These are phyloP conservation scores for Papilio demoleus DNA, from an alignment of 2,888 invertebrate genomes.

Conservation along the genomic window DNA sequence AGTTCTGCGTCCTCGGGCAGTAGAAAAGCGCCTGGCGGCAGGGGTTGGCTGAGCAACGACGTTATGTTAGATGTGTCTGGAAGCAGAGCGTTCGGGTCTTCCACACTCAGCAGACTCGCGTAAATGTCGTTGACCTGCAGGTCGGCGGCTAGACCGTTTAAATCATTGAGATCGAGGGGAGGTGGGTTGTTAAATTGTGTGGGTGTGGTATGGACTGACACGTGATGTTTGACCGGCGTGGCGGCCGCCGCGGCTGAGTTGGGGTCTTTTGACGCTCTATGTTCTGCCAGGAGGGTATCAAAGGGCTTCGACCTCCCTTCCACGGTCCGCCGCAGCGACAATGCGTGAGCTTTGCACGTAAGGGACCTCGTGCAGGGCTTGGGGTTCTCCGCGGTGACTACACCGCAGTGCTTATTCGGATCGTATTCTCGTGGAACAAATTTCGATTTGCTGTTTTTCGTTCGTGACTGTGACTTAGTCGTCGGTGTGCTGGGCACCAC, in stretches of 20 bases:
- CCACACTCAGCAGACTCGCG: conserved; percentile 67
- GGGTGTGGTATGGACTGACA: conserved; percentile 46
- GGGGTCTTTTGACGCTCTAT: conserved; percentile 86
- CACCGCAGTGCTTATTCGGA: conserved; percentile 93
- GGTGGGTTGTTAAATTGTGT: conserved; percentile 60
- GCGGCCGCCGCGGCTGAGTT: conserved; percentile 49
- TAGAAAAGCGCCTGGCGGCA: conserved; percentile 61
- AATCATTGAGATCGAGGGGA: conserved; percentile 69
- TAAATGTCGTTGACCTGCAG: conserved; percentile 76
- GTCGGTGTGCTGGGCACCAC: conserved; percentile 57
- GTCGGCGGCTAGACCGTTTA: conserved; percentile 69
- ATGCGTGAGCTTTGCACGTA: conserved; percentile 87
- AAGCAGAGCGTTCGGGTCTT: conserved; percentile 65
- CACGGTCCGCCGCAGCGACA: conserved; percentile 88
- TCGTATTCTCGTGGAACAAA: conserved; percentile 88
- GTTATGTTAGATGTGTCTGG: conserved; percentile 71
- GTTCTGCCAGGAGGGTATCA: conserved; percentile 89
- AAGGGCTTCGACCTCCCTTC: conserved; percentile 88
- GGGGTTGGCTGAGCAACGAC: conserved; percentile 67
- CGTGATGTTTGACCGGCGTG: conserved; percentile 47
- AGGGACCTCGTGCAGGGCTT: conserved; percentile 91
- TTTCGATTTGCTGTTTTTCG: conserved; percentile 73
- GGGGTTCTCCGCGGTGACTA: conserved; percentile 85
- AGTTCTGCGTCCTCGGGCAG: conserved; percentile 67
- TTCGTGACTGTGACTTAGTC: conserved; percentile 60